phyloP scores from a whole-genome alignment of 2,888 invertebrate genomes.

The Stenchaetothrips biformis region DNA sequence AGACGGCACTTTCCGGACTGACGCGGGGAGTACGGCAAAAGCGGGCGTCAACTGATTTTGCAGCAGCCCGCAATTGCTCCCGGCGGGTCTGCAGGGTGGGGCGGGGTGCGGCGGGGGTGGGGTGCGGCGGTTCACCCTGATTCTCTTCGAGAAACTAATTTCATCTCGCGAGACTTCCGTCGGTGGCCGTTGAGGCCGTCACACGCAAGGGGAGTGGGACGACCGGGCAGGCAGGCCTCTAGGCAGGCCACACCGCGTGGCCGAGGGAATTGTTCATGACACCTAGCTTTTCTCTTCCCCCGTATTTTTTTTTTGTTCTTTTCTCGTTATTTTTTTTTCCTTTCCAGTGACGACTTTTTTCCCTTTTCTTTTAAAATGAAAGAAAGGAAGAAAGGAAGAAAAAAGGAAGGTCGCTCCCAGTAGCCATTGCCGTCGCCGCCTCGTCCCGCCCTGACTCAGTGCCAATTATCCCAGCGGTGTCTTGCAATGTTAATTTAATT shows the following conservation, averaged over 20 bases:
- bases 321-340: not conserved
- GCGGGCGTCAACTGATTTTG: too few relatives aligned
- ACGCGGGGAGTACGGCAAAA: too few relatives aligned
- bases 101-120: too few relatives aligned
- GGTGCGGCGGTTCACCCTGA: not conserved
- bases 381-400: too few relatives aligned
- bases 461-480: constrained; percentile 12
- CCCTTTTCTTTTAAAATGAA: not conserved
- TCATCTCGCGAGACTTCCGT: constrained; percentile 7
- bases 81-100: too few relatives aligned
- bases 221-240: not conserved
- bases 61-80: too few relatives aligned
- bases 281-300: not conserved
- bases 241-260: not conserved
- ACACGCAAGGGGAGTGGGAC: not conserved
- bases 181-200: not conserved
- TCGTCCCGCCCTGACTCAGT: not conserved
- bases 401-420: too few relatives aligned
- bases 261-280: constrained; percentile 3
- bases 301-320: too few relatives aligned
- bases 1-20: too few relatives aligned
- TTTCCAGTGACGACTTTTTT: not conserved
- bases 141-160: constrained; percentile 13
- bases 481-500: constrained; percentile 8
- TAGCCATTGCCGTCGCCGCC: too few relatives aligned